Conservation (phyloP, 2,888 invertebrate genomes). For the Opisthograptis luteolata region DNA sequence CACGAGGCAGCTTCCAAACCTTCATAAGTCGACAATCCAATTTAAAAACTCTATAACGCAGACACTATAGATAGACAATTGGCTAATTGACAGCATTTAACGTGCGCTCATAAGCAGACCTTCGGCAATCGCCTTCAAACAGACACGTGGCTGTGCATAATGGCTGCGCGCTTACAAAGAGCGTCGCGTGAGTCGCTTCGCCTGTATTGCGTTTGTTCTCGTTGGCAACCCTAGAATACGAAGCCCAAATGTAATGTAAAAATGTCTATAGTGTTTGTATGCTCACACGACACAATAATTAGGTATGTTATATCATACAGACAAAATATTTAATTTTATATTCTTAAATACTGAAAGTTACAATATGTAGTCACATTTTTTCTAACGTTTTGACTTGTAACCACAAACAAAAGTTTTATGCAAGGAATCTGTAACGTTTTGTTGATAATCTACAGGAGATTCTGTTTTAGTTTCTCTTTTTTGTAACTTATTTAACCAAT, state of each 20-base stretch:
- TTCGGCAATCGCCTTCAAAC: not conserved
- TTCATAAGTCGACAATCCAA: slow-evolving; percentile 29
- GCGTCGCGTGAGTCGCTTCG: no score
- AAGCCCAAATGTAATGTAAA: not conserved
- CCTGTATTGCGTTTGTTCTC: not conserved
- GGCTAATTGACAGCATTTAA: no score
- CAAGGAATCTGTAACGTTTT: no score
- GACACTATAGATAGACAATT: slow-evolving; percentile 2
- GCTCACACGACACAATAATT: not conserved
- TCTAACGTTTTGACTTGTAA: not conserved
- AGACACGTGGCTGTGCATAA: not conserved
- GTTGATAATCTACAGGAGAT: no score
- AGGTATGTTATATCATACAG: no score
- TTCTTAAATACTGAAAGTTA: not conserved
- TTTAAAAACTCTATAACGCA: not conserved
- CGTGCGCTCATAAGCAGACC: no score
- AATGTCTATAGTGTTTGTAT: slow-evolving; percentile 9
- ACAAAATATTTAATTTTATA: no score
- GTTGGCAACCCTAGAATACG: no score
- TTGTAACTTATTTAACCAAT: not conserved
- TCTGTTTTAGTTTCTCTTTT: not conserved
- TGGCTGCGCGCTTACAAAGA: not conserved
- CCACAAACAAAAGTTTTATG: no score
- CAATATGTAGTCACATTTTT: not conserved
- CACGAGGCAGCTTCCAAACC: slow-evolving; percentile 57